phyloP scores from a whole-genome alignment of 2,888 invertebrate genomes.

The Dorcus hopei region DNA sequence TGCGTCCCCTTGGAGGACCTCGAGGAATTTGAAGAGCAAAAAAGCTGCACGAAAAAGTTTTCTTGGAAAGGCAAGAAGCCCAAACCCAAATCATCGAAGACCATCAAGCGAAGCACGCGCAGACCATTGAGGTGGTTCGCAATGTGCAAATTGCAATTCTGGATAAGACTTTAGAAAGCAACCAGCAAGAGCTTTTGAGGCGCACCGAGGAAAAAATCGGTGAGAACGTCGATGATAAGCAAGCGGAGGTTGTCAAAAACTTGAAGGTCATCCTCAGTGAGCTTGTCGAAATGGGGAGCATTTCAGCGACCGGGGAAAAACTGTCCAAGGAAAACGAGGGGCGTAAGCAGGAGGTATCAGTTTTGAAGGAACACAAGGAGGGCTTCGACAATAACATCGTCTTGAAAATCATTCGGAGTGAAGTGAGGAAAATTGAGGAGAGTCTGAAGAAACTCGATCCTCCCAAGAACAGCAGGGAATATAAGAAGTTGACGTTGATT shows the following conservation, averaged over 20 bases:
- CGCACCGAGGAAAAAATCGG: neutral
- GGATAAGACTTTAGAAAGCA: neutral
- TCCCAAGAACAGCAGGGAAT: neutral
- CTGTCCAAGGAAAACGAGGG: neutral
- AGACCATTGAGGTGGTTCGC: conserved; percentile 3
- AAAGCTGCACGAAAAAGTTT: neutral
- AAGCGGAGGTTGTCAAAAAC: neutral
- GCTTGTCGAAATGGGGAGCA: neutral
- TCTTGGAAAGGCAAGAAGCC: neutral
- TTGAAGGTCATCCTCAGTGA: neutral
- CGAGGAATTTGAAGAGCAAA: conserved; percentile 12
- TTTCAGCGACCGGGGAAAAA: neutral
- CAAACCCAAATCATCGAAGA: neutral
- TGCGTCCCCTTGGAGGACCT: conserved; percentile 12
- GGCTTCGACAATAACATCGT: neutral
- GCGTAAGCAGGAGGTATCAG: neutral
- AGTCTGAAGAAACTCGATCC: neutral
- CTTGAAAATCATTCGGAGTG: neutral
- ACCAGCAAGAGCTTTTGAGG: conserved; percentile 2
- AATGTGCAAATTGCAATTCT: conserved; percentile 3
- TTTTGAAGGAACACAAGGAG: neutral
- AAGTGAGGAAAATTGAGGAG: neutral
- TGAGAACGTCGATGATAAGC: neutral
- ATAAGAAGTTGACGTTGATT: conserved; percentile 1
- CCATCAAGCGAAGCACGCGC: neutral